Base-by-base conservation (phyloP, 2,113 vertebrate genomes). In the Rhipidura dahli region DNA sequence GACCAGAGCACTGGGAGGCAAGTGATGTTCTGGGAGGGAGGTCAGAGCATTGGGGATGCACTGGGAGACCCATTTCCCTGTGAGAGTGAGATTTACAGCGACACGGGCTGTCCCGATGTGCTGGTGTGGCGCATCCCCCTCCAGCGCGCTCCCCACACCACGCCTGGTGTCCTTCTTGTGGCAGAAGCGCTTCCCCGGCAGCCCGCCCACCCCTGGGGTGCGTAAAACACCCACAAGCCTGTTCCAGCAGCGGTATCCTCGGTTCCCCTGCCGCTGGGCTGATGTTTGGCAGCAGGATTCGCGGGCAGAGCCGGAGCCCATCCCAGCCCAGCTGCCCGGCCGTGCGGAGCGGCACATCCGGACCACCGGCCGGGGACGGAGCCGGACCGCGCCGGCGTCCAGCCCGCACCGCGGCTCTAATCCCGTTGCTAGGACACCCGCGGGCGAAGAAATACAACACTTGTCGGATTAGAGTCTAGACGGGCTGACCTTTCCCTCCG, bases 371-470 rank as follows among this genome's bases (percentile, higher is more conserved):
- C n/a, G 2, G 28, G 81, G 65, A 89, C 3, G 66, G 42, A 85
- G 80, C 31, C 0, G 57, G 80, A 88, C 37, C 54, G 30, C 54
- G 35, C 54, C 79, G 21, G 9, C 2, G 35, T 23, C 89, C 10
- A 35, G 65, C 26, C 71, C 7, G 69, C 75, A 24, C 56, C 16
- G 2, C 51, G 15, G 57, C 64, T 31, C 11, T 85, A 91, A 95
- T 94, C 86, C 35, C n/a, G 97, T 97, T 97, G 97, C 97, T 54
- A 81, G 90, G 97, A 95, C 83, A 97, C 93, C 20, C 27, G 2
- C 12, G 1, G n/a, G 66, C 5, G 28, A 30, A 89, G 95, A 94
- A 93, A 97, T 45, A 64, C 75, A 57, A 54, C 50, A 47, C 56
- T 72, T 15, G 72, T 64, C 3, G 59, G 95, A 95, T 97, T 96